Conservation (phyloP, 2,888 invertebrate genomes). For the Euphydryas editha region DNA sequence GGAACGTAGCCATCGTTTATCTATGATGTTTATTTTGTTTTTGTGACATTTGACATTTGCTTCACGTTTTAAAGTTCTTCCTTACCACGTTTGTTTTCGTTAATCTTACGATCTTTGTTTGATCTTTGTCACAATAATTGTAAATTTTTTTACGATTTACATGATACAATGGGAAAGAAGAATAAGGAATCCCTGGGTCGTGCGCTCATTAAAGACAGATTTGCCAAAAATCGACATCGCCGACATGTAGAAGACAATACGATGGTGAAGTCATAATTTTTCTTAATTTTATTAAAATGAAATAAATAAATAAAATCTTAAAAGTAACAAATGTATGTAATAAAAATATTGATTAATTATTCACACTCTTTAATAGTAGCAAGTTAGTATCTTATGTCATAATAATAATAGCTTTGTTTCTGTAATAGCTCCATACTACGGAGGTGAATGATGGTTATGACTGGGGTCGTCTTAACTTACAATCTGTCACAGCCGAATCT, state of each 20-base stretch:
- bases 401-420: background rate
- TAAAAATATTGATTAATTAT: background rate
- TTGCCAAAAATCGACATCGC: conserved; percentile 84
- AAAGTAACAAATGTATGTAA: background rate
- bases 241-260: conserved; percentile 88
- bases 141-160: background rate
- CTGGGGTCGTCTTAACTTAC: conserved; percentile 94
- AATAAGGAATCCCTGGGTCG: conserved; percentile 87
- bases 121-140: too few species aligned
- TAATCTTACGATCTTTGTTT: background rate
- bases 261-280: conserved; percentile 83
- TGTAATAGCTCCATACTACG: conserved; percentile 89
- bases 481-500: conserved; percentile 97
- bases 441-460: conserved; percentile 96
- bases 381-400: too few species aligned
- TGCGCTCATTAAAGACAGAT: conserved; percentile 89
- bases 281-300: background rate
- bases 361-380: background rate
- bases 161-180: conserved; percentile 88
- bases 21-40: background rate
- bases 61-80: conserved; percentile 5
- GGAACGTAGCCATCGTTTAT: too few species aligned
- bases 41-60: background rate
- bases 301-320: background rate
- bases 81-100: conserved; percentile 28